Evolutionary conservation across 2,113 vertebrate species (phyloP).

Genomic region (Mastomys coucha): DNA sequence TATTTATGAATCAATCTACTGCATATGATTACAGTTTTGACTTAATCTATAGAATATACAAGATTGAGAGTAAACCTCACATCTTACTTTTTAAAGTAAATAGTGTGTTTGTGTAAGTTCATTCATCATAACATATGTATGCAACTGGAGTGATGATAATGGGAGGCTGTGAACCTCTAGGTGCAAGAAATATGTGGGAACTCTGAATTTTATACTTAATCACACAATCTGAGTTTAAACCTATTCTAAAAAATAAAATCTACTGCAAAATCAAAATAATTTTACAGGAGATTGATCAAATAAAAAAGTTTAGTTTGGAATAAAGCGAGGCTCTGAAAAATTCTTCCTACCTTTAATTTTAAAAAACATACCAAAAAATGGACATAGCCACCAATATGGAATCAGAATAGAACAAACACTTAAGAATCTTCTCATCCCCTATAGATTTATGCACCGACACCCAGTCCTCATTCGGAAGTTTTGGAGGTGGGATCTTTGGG

Average conservation of each 20-base stretch:
- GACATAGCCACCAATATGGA: not conserved
- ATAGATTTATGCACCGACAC: not conserved
- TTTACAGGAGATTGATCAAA: not conserved
- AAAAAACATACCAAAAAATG: not conserved
- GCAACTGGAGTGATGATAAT: not conserved
- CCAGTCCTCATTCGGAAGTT: not conserved
- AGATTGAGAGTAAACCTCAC: not conserved
- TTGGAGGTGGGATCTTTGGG: not conserved
- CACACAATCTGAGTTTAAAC: not conserved
- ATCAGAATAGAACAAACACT: not conserved
- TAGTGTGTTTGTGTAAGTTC: not conserved
- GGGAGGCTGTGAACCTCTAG: not conserved
- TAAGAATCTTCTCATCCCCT: not conserved
- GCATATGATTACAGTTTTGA: not conserved
- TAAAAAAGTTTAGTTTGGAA: slow-evolving; percentile 13
- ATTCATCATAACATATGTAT: not conserved
- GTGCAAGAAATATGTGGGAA: not conserved
- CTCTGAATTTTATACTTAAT: not conserved
- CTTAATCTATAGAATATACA: not conserved
- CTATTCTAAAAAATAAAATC: not conserved
- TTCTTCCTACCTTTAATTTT: not conserved
- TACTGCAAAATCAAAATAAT: not conserved
- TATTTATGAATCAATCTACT: not conserved
- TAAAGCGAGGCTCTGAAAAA: not conserved
- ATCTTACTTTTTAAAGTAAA: not conserved